A percentile compares a stretch with the other conserved stretches of the same genome.
These are phyloP conservation scores for Heliocidaris erythrogramma DNA, from an alignment of 35 echinoderm and acorn worm genomes.

Conservation along the genomic window DNA sequence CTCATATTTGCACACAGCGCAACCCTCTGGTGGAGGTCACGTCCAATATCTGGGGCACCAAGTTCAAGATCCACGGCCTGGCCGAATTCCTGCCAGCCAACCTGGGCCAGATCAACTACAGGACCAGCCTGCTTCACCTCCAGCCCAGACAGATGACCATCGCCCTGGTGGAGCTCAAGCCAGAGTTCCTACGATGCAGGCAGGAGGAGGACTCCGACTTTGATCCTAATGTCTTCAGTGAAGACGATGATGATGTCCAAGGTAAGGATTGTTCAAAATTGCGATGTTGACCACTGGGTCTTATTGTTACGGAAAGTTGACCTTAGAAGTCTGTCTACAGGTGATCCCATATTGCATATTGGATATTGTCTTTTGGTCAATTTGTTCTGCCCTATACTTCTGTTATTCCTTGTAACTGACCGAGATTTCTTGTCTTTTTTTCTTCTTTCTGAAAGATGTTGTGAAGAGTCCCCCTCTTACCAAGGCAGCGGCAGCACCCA, in stretches of 20 bases:
- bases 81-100: constrained; percentile 83
- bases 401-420: not conserved
- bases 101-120: constrained; percentile 92
- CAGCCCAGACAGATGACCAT: constrained; percentile 99
- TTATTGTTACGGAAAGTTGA: too few species aligned
- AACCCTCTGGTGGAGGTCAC: constrained; percentile 87
- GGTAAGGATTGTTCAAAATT: constrained; percentile 32
- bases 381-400: not conserved
- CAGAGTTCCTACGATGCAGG: constrained; percentile 61
- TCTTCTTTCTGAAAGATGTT: not conserved
- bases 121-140: constrained; percentile 94
- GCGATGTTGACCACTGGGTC: too few species aligned
- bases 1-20: constrained; percentile 56
- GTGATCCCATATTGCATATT: too few species aligned
- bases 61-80: constrained; percentile 95
- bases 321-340: too few species aligned
- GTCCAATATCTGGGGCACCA: constrained; percentile 99
- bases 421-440: not conserved
- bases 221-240: constrained; percentile 92
- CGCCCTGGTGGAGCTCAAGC: constrained; percentile 79
- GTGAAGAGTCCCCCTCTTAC: constrained; percentile 50
- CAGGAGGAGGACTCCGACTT: constrained; percentile 76
- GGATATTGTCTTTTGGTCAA: not conserved
- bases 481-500: constrained; percentile 70
- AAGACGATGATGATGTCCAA: constrained; percentile 84